Evolutionary conservation across 2,113 vertebrate species (phyloP), one percentile per base, ranked within the genome.

Genomic region (Salvelinus fontinalis): DNA sequence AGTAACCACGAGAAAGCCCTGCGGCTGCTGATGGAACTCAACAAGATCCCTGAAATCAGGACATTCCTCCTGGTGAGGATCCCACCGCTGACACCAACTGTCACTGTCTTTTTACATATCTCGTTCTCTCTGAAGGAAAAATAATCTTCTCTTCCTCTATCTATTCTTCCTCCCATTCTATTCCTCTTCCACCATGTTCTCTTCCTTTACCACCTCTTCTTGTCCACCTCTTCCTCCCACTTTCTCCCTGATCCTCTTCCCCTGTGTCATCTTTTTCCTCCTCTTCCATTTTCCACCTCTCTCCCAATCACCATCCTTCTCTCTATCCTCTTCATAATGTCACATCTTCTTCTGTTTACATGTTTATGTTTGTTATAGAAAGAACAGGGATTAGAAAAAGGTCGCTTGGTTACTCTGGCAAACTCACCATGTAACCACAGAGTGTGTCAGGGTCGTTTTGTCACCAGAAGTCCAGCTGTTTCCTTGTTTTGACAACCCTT

Each of bases 1-100:
- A 98, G 98, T 85, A 99, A 99, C 90, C 98, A 99, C 0, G 98
- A 99, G 93, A 99, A 99, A 90, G 98, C 98, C 66, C 90, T 99
- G 85, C 89, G 97, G 69, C 94, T 99, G 79, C 93, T 99, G 72
- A 95, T 99, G 94, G 97, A 99, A 82, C 93, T 99, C 34, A 99
- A 99, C 94, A 99, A 99, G 93, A 95, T 97, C 84, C 94, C 97
- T 4, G 79, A 95, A 31, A 95, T 97, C 82, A 95, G 97, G 60
- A 95, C 97, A 85, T 99, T 98, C 91, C 93, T 99, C 1, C 78
- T 99, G 97, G 98, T 99, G 88, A 97, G 96, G 79, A 59, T n/a
- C 3, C 20, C 8, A 29, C 64, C 26, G 16, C 39, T 54, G 12
- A 22, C 72, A 5, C 71, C 26, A n/a, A 27, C 39, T 24, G 0